A percentile compares a stretch with the other conserved stretches of the same genome.
Conservation (phyloP, 2,797 vertebrate genomes). For the Aplochiton taeniatus region DNA sequence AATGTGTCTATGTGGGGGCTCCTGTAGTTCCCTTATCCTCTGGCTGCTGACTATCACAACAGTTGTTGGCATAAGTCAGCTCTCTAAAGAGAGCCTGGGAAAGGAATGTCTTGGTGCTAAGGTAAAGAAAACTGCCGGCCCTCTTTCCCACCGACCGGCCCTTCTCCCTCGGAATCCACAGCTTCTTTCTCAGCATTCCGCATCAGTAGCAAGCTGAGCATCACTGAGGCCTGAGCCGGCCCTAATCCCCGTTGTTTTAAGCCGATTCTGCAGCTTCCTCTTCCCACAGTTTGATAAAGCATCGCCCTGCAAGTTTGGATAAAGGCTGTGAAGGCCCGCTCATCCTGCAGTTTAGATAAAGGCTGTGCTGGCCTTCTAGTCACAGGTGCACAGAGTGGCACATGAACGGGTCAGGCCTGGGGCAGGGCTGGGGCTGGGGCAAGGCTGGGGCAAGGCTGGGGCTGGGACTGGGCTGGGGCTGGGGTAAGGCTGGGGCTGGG, state of each 20-base stretch:
- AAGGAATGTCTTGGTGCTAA: slow-evolving; percentile 86
- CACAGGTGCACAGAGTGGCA: slow-evolving; percentile 74
- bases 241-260: slow-evolving; percentile 87
- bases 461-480: too few species aligned
- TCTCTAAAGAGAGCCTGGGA: slow-evolving; percentile 83
- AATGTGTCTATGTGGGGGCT: slow-evolving; percentile 16
- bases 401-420: slow-evolving; percentile 67
- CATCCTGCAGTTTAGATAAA: slow-evolving; percentile 31
- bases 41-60: slow-evolving; percentile 43
- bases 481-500: too few species aligned
- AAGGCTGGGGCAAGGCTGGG: too few species aligned
- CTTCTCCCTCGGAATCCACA: slow-evolving; percentile 77
- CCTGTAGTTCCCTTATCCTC: too few species aligned
- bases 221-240: slow-evolving; percentile 75
- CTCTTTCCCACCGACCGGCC: slow-evolving; percentile 75
- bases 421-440: slow-evolving; percentile 7
- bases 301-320: slow-evolving; percentile 75
- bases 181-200: slow-evolving; percentile 85
- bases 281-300: slow-evolving; percentile 86
- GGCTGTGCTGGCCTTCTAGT: too few species aligned
- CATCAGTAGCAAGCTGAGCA: slow-evolving; percentile 83
- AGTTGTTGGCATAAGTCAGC: slow-evolving; percentile 75
- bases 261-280: slow-evolving; percentile 83
- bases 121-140: slow-evolving; percentile 81
- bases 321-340: slow-evolving; percentile 65